phyloP scores from a whole-genome alignment of 2,797 vertebrate genomes.

The Macropodus opercularis region DNA sequence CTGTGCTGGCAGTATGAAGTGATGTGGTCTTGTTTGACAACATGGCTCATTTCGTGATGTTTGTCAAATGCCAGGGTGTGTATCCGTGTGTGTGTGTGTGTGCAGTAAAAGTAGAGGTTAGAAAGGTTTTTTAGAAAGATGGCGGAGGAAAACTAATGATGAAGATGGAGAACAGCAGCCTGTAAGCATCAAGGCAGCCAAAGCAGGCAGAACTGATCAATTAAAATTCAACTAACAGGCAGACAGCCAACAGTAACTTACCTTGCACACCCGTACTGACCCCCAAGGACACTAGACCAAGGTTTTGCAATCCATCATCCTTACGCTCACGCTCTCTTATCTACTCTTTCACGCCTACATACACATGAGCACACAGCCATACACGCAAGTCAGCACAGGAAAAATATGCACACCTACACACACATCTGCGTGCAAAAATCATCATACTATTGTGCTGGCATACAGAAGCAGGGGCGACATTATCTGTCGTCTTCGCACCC shows the following conservation, averaged over 20 bases:
- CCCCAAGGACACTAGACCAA: slow-evolving; percentile 76
- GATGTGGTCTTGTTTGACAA: slow-evolving; percentile 77
- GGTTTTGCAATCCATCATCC: slow-evolving; percentile 77
- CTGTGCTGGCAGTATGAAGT: slow-evolving; percentile 72
- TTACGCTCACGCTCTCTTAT: slow-evolving; percentile 68
- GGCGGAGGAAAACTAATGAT: slow-evolving; percentile 20
- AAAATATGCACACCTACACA: slow-evolving; percentile 68
- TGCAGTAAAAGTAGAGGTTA: slow-evolving; percentile 27
- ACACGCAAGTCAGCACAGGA: slow-evolving; percentile 40
- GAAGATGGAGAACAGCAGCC: slow-evolving; percentile 52
- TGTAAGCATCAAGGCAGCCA: slow-evolving; percentile 52
- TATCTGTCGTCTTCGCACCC: slow-evolving; percentile 71
- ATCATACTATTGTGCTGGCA: slow-evolving; percentile 54
- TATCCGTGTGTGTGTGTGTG: slow-evolving; percentile 31
- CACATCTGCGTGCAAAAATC: slow-evolving; percentile 52
- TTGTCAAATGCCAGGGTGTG: slow-evolving; percentile 41
- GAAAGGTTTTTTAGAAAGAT: slow-evolving; percentile 34
- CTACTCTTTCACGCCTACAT: slow-evolving; percentile 57
- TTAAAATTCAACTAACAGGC: slow-evolving; percentile 66
- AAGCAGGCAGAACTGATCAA: slow-evolving; percentile 55
- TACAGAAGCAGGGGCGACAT: slow-evolving; percentile 68
- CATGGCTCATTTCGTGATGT: slow-evolving; percentile 59
- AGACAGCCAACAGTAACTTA: slow-evolving; percentile 70
- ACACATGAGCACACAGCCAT: slow-evolving; percentile 37
- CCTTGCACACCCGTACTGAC: slow-evolving; percentile 68